Percentiles rank a stretch among this genome's conserved stretches.
Conservation (phyloP, 2,113 vertebrate species). For the Nipponia nippon region DNA sequence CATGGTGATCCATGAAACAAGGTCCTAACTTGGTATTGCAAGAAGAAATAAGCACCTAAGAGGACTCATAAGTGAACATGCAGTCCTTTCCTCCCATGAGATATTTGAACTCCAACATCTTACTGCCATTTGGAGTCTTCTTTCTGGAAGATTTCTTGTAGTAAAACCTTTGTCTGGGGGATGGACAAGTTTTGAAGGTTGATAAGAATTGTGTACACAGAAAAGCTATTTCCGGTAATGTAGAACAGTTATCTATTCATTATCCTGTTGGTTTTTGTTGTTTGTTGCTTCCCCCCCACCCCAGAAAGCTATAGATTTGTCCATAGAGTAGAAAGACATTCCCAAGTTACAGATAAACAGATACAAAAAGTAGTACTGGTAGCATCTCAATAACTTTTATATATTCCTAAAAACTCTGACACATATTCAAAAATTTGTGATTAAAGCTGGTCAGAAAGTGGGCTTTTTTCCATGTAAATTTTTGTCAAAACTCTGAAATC, state of each 20-base stretch:
- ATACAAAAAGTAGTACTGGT: background rate
- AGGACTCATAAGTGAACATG: background rate
- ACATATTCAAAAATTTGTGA: background rate
- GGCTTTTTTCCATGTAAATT: background rate
- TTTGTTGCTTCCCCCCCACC: accelerated
- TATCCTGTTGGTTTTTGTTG: accelerated
- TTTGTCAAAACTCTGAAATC: background rate
- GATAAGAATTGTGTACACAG: background rate
- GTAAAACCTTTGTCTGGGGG: background rate
- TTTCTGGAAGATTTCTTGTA: background rate
- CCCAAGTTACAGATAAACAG: background rate
- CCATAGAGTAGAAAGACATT: background rate
- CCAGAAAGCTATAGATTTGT: background rate
- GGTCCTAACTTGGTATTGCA: background rate
- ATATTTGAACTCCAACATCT: background rate
- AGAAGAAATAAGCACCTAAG: background rate
- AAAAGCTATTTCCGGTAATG: background rate
- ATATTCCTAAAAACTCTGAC: background rate
- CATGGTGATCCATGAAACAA: background rate
- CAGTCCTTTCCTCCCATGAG: background rate
- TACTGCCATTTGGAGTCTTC: background rate
- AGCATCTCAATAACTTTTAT: background rate
- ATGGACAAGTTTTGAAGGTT: background rate
- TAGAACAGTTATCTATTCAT: background rate
- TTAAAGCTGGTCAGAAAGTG: background rate